Conservation (phyloP, 2,888 invertebrate genomes). For the Hypomecis punctinalis region DNA sequence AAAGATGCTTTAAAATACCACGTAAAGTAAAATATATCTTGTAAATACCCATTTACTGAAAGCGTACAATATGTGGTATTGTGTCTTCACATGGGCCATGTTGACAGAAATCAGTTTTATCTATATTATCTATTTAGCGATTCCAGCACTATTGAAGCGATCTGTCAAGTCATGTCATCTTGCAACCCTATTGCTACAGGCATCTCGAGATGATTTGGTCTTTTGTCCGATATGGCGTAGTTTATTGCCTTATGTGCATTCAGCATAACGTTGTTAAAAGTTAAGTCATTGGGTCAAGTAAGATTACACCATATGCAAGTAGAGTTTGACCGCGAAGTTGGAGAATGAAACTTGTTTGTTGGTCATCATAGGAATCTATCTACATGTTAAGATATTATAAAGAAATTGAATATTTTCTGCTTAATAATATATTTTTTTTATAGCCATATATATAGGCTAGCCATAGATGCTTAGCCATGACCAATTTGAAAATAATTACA, state of each 20-base stretch:
- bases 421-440: no score
- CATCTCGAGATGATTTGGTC: slow-evolving; percentile 21
- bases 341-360: neutral
- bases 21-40: no score
- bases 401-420: no score
- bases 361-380: neutral
- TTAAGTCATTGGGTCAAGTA: slow-evolving; percentile 29
- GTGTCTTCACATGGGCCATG: no score
- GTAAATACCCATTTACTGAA: no score
- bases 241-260: slow-evolving; percentile 24
- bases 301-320: slow-evolving; percentile 23
- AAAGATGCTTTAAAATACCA: no score
- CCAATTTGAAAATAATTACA: no score
- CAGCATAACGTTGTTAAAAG: slow-evolving; percentile 21
- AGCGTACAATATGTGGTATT: no score
- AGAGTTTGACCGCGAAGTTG: slow-evolving; percentile 9
- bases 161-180: slow-evolving; percentile 4
- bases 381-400: no score
- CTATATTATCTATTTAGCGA: neutral
- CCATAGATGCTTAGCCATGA: no score
- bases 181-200: slow-evolving; percentile 19
- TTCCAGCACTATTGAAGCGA: neutral
- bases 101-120: no score
- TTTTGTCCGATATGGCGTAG: slow-evolving; percentile 22
- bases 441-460: no score